Conservation (phyloP, 2,888 invertebrate species). For the Dryococelus australis region DNA sequence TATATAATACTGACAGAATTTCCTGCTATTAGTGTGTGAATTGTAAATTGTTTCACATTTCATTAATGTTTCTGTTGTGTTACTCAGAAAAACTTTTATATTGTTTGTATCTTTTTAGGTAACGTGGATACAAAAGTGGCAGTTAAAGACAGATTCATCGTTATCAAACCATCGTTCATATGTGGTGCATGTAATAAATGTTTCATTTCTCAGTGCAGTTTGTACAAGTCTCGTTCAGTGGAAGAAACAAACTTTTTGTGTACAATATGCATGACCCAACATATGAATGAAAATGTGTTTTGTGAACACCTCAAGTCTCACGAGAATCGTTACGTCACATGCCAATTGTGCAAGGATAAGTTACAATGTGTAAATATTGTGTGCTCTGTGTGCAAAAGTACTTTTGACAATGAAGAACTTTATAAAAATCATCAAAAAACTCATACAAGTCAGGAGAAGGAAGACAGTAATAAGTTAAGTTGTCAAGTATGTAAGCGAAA, state of each 20-base stretch:
- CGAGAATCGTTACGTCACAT: neutral
- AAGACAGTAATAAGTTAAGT: neutral
- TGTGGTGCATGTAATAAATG: neutral
- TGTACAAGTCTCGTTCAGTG: neutral
- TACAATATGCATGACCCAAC: neutral
- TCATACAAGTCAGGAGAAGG: neutral
- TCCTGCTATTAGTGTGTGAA: too few relatives aligned
- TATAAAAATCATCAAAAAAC: neutral
- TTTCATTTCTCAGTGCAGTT: slow-evolving; percentile 11
- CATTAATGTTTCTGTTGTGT: too few relatives aligned
- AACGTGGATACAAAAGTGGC: neutral
- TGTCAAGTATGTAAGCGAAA: neutral
- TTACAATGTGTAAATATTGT: neutral
- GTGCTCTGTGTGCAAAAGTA: neutral
- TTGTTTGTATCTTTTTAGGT: neutral
- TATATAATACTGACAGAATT: too few relatives aligned
- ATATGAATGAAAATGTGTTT: neutral
- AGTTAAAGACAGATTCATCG: neutral
- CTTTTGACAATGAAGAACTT: neutral
- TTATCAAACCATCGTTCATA: neutral
- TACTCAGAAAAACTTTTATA: neutral
- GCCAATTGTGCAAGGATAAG: neutral
- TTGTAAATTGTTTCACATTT: too few relatives aligned
- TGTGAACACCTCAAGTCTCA: slow-evolving; percentile 3
- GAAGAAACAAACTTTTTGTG: neutral